phyloP scores from a whole-genome alignment of 2,113 vertebrate species.

The Terrapene triunguis region DNA sequence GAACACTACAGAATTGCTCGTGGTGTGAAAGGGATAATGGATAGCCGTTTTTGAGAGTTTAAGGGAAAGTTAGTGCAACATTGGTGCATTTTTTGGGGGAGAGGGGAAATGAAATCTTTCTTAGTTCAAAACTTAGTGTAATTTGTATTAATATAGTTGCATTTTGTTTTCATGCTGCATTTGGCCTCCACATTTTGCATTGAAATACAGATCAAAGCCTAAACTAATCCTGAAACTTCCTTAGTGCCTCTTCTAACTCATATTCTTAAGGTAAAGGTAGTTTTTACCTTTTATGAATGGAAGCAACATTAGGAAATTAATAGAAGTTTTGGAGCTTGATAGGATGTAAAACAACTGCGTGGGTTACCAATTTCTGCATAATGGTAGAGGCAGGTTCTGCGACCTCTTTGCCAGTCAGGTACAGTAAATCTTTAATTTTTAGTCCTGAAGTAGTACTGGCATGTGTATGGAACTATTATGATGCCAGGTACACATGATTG shows the following conservation, averaged over 20 bases:
- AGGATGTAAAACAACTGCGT: background rate
- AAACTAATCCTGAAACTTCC: background rate
- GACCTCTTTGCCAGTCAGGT: background rate
- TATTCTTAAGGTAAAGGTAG: background rate
- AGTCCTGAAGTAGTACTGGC: background rate
- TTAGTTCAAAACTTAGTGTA: background rate
- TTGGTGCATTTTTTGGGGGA: background rate
- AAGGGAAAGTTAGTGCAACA: background rate
- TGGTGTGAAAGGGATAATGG: background rate
- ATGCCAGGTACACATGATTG: background rate
- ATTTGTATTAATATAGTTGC: background rate
- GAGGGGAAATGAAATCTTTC: background rate
- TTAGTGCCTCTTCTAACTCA: background rate
- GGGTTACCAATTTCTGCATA: background rate
- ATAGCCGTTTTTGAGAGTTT: conserved; percentile 10
- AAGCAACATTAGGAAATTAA: background rate
- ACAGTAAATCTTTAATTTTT: background rate
- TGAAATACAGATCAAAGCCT: background rate
- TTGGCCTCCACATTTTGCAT: background rate
- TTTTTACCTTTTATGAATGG: background rate
- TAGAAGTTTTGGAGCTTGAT: background rate
- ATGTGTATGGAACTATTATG: background rate
- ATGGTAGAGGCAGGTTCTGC: background rate
- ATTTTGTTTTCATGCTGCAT: background rate
- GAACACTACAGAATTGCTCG: background rate